Percentiles rank a stretch among this genome's conserved stretches.
phyloP scores from a whole-genome alignment of 2,888 invertebrate species.

The Cataglyphis albicans region DNA sequence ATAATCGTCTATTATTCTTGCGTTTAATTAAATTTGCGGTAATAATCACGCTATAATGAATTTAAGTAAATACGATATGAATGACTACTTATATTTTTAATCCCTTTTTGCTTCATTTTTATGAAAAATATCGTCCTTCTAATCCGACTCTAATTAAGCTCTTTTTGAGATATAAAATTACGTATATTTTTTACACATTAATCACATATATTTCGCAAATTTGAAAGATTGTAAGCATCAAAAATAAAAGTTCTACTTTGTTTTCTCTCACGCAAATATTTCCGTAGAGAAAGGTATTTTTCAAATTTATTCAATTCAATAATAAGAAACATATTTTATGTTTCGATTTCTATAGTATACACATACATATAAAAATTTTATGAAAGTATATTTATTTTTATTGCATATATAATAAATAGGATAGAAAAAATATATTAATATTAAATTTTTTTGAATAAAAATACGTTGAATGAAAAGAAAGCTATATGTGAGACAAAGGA shows the following conservation, averaged over 20 bases:
- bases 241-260: slow-evolving; percentile 33
- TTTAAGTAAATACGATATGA: slow-evolving; percentile 36
- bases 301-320: slow-evolving; percentile 6
- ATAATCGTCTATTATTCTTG: background rate
- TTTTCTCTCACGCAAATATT: background rate
- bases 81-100: slow-evolving; percentile 3
- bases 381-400: background rate
- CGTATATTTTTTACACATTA: slow-evolving; percentile 6
- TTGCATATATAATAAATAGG: slow-evolving; percentile 6
- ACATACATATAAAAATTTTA: slow-evolving; percentile 17
- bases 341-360: background rate
- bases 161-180: slow-evolving; percentile 34
- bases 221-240: slow-evolving; percentile 16
- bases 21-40: slow-evolving; percentile 28
- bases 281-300: slow-evolving; percentile 20
- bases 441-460: slow-evolving; percentile 28
- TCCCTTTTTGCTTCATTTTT: slow-evolving; percentile 24
- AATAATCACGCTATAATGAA: slow-evolving; percentile 11
- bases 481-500: background rate
- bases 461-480: background rate
- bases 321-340: slow-evolving; percentile 18
- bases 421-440: slow-evolving; percentile 17
- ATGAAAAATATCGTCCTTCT: slow-evolving; percentile 16
- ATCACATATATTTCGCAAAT: slow-evolving; percentile 15
- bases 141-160: slow-evolving; percentile 39